Evolutionary conservation across 2,888 invertebrate species (phyloP).

Genomic region (Dryobotodes eremita): DNA sequence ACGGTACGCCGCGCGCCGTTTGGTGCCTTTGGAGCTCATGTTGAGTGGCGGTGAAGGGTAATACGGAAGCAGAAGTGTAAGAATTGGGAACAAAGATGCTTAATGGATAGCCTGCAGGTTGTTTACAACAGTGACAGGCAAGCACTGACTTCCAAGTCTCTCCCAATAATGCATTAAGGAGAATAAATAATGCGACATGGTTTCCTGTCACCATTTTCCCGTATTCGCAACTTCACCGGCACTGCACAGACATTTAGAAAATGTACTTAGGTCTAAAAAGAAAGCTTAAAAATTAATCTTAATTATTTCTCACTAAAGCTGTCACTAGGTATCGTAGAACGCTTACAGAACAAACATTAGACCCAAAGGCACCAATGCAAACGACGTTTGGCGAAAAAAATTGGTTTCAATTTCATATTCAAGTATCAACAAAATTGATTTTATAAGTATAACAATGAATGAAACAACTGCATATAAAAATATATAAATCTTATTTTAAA

Average conservation of each 20-base stretch:
- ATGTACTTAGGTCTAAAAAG: constrained; percentile 80
- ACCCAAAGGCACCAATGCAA: constrained; percentile 70
- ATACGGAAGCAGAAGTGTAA: constrained; percentile 49
- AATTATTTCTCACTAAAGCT: constrained; percentile 83
- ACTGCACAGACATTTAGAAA: constrained; percentile 66
- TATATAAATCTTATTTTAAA: constrained; percentile 90
- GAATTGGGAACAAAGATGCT: constrained; percentile 43
- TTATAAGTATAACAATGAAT: constrained; percentile 83
- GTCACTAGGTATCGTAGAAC: constrained; percentile 75
- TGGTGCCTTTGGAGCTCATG: constrained; percentile 55
- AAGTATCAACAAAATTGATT: constrained; percentile 87
- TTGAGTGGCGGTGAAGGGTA: constrained; percentile 47
- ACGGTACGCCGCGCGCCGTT: constrained; percentile 47
- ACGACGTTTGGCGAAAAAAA: constrained; percentile 70
- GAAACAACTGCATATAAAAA: constrained; percentile 89
- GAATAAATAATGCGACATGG: neutral
- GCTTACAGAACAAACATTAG: constrained; percentile 66
- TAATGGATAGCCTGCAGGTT: constrained; percentile 10
- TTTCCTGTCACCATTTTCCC: constrained; percentile 30
- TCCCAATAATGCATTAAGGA: neutral
- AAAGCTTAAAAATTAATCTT: constrained; percentile 82
- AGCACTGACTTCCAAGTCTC: constrained; percentile 14
- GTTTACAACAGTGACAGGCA: constrained; percentile 34
- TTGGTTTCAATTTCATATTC: constrained; percentile 67
- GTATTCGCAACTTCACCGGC: constrained; percentile 58